Base-by-base conservation (phyloP, 2,888 invertebrate species). In the Belgica antarctica region DNA sequence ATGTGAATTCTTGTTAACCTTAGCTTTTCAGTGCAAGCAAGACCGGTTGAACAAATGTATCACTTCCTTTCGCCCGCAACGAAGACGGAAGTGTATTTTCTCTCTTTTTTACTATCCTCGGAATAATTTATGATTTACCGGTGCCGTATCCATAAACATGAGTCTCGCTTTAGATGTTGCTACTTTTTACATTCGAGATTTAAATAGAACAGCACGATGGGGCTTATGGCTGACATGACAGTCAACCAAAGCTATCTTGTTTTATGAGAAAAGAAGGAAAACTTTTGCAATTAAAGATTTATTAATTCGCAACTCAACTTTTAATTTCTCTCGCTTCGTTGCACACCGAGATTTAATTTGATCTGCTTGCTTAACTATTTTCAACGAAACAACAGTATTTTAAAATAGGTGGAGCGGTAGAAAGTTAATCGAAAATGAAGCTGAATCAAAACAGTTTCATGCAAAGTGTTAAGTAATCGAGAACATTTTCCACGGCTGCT, bases 271-370 rank as follows among this genome's bases (percentile, higher is more conserved):
- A 15, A n/a, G 22, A 52, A 8, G 22, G 15, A 41, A 52, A 52
- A 17, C 19, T n/a, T 52, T 52, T 22, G 19, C 12, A 2, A 52
- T 22, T 52, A 2, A 17, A 52, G 52, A 52, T 52, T 52, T 4
- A 52, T 52, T 7, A 52, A 52, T 17, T 41, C 10, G n/a, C n/a
- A 41, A 41, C 41, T 41, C 41, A 41, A n/a, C n/a, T n/a, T 31
- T 31, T 31, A 10, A 31, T 31, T 31, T 31, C 31, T 31, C 31
- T 31, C 31, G 10, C 31, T 31, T 31, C 10, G n/a, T n/a, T n/a
- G n/a, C n/a, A n/a, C n/a, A n/a, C n/a, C n/a, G n/a, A n/a, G n/a
- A n/a, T n/a, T n/a, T n/a, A n/a, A n/a, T n/a, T n/a, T n/a, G n/a
- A n/a, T n/a, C n/a, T n/a, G n/a, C n/a, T n/a, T n/a, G n/a, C n/a